Evolutionary conservation across 2,113 vertebrate species (phyloP).

Genomic region (Odocoileus hemionus): DNA sequence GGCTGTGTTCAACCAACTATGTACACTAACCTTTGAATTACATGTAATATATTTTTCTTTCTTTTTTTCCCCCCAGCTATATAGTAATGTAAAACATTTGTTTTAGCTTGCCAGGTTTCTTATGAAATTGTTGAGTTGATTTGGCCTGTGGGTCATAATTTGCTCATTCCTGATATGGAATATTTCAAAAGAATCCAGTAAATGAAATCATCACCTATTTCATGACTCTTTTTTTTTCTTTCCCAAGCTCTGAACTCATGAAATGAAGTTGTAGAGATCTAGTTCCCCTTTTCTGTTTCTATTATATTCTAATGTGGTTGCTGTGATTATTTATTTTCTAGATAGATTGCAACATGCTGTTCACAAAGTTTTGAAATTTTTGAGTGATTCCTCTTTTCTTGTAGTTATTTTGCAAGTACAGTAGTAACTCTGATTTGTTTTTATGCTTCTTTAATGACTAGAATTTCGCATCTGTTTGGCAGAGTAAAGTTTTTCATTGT

Average conservation of each 20-base stretch:
- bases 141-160: neutral
- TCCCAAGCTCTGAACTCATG: neutral
- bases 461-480: neutral
- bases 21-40: neutral
- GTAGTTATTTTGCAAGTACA: neutral
- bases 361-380: neutral
- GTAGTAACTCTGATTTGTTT: neutral
- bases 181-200: neutral
- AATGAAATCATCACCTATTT: neutral
- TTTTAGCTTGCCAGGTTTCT: neutral
- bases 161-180: neutral
- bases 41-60: neutral
- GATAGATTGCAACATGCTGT: neutral
- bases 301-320: neutral
- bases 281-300: neutral
- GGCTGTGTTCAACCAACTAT: neutral
- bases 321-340: conserved; percentile 2
- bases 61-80: neutral
- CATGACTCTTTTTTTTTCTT: neutral
- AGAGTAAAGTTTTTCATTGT: neutral
- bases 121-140: neutral
- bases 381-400: neutral
- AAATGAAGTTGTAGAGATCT: neutral
- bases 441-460: neutral
- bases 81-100: neutral